These are phyloP conservation scores for Platygyra sinensis DNA, from an alignment of 64 coral and sea anemone species.

Conservation along the genomic window DNA sequence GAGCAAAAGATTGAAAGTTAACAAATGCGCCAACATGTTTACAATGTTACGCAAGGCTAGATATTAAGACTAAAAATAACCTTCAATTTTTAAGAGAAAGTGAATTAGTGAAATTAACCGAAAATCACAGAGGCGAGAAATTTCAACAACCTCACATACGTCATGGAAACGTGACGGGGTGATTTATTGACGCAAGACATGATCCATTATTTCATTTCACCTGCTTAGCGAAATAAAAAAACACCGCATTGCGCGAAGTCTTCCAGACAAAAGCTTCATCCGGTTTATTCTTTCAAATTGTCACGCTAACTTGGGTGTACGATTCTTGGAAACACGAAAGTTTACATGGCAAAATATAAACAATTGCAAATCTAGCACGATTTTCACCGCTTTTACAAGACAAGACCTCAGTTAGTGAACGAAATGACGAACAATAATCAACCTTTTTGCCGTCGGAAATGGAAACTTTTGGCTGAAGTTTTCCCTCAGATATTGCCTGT, in stretches of 20 bases:
- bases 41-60: slow-evolving; percentile 5
- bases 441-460: no score
- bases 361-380: not conserved
- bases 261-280: slow-evolving; percentile 18
- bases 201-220: not conserved
- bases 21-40: not conserved
- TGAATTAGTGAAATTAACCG: not conserved
- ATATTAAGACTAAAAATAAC: not conserved
- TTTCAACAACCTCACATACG: not conserved
- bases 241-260: not conserved
- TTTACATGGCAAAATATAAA: not conserved
- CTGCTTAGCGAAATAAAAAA: not conserved
- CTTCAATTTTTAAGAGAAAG: not conserved
- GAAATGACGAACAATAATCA: not conserved
- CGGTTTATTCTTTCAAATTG: not conserved
- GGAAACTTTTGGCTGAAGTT: no score
- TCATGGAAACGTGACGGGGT: not conserved
- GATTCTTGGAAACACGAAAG: not conserved
- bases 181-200: not conserved
- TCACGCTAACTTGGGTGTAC: slow-evolving; percentile 3
- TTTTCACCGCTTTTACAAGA: not conserved
- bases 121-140: not conserved
- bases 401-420: not conserved
- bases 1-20: not conserved
- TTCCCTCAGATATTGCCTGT: no score